Evolutionary conservation across 1,140 invertebrate species (phyloP), one percentile per base, ranked within the genome.

Genomic region (Trichomalopsis sarcophagae): DNA sequence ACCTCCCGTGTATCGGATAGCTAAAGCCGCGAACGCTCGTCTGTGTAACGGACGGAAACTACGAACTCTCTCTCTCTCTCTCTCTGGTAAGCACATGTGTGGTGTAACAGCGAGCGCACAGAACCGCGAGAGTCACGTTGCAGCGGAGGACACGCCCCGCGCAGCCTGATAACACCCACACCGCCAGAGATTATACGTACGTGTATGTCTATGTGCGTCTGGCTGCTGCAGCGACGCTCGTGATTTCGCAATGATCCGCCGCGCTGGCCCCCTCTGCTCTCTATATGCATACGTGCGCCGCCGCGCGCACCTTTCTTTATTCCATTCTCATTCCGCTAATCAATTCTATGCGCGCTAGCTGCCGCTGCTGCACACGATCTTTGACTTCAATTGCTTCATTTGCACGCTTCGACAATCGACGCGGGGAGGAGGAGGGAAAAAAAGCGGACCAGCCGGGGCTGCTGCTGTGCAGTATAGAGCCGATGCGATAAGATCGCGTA

Each of bases 101-200:
- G 68, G 68, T 71, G 82, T 73, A 84, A 84, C 79, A 78, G 76
- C 11, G 75, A 44, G 21, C 11, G 10, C 78, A 80, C 21, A 36
- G 33, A 36, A 36, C 23, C 30, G 21, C 27, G 27, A 27, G 27
- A 21, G 68, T 27, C 21, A n/a, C 68, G 7, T 33, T 33, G 68
- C 23, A 62, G 33, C 23, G 23, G 30, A 85, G 78, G 84, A 82
- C 80, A 81, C 79, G 84, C 79, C 84, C 84, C 73, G 62, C 80
- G 80, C 55, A 9, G 40, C 40, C 84, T 85, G 84, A 85, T 85
- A 85, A 85, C 84, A 85, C 84, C 84, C 80, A 85, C 84, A 85
- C 84, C 27, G 27, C 73, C 69, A 82, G 79, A 71, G 79, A 47
- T 62, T 62, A 62, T 62, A 50, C 2, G 78, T 6, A 33, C 9